A percentile compares a stretch with the other conserved stretches of the same genome.
These are phyloP conservation scores for Gnathonemus longibarbis DNA, from an alignment of 2,113 vertebrate species.

Conservation along the genomic window DNA sequence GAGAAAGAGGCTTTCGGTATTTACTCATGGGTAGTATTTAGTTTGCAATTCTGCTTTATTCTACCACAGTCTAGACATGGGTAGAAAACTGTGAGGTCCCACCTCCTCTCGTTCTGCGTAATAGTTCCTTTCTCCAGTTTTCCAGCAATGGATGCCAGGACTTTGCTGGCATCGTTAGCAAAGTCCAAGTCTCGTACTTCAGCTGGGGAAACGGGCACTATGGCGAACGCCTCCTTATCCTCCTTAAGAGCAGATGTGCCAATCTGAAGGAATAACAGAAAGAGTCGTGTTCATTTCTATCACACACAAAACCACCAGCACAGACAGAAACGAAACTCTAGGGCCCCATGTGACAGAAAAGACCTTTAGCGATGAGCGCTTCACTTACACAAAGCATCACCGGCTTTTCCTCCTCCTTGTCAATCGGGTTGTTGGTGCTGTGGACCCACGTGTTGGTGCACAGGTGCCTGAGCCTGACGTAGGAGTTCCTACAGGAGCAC, in stretches of 20 bases:
- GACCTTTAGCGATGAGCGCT: background rate
- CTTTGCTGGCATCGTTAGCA: constrained; percentile 96
- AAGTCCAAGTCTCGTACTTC: constrained; percentile 97
- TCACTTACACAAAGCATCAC: constrained; percentile 88
- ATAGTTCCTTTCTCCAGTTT: constrained; percentile 97
- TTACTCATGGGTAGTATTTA: background rate
- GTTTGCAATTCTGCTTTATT: background rate
- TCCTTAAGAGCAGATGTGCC: constrained; percentile 93
- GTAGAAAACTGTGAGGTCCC: background rate
- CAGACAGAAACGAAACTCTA: background rate
- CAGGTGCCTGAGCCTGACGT: constrained; percentile 91
- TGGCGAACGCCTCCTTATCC: constrained; percentile 96
- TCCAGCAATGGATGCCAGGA: constrained; percentile 90
- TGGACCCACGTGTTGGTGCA: constrained; percentile 99
- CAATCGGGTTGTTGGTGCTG: constrained; percentile 97
- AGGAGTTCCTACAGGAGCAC: constrained; percentile 75
- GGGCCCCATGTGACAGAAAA: background rate
- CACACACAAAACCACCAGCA: background rate
- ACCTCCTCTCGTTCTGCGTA: constrained; percentile 97
- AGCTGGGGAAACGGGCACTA: constrained; percentile 91
- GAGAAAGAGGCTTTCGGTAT: background rate
- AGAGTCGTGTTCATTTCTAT: background rate
- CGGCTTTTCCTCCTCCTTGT: constrained; percentile 95
- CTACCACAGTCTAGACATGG: background rate
- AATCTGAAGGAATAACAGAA: constrained; percentile 61